A percentile compares a stretch with the other conserved stretches of the same genome.
Evolutionary conservation across 2,888 invertebrate species (phyloP).

Genomic region (Tribolium freemani): DNA sequence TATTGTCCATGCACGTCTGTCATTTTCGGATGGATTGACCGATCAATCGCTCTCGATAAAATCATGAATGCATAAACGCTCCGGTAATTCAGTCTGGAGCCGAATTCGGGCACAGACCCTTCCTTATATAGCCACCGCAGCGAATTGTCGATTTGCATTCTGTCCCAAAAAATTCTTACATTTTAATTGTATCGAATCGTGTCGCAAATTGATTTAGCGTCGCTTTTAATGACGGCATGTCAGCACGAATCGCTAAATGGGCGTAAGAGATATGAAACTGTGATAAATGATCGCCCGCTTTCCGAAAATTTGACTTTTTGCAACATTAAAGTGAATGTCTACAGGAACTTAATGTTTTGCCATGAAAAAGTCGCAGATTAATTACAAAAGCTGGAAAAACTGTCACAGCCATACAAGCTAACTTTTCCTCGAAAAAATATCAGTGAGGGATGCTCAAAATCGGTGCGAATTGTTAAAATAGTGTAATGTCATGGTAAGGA

Average conservation of each 20-base stretch:
- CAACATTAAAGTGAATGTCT: constrained; percentile 7
- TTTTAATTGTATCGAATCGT: constrained; percentile 33
- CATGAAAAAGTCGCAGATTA: constrained; percentile 14
- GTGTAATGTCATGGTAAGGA: constrained; percentile 41
- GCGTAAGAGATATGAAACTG: constrained; percentile 33
- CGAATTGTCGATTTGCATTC: constrained; percentile 32
- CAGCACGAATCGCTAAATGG: constrained; percentile 39
- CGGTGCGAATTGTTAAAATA: constrained; percentile 13
- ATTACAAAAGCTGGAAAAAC: constrained; percentile 15
- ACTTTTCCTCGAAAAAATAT: neutral
- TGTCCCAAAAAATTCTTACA: constrained; percentile 32
- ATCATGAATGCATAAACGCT: constrained; percentile 32
- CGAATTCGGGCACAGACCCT: constrained; percentile 26
- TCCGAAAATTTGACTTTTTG: constrained; percentile 24
- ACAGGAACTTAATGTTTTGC: constrained; percentile 23
- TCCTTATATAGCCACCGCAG: constrained; percentile 26
- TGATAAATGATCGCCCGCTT: constrained; percentile 33
- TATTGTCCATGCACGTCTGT: constrained; percentile 28
- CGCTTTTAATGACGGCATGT: constrained; percentile 13
- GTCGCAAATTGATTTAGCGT: constrained; percentile 20
- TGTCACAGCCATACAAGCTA: neutral
- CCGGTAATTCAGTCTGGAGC: constrained; percentile 19
- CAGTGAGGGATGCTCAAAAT: constrained; percentile 13
- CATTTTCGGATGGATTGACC: constrained; percentile 33
- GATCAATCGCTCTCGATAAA: constrained; percentile 36